Percentiles rank a stretch among this genome's conserved stretches.
Conservation (phyloP, 2,113 vertebrate species). For the Speoplatyrhinus poulsoni region DNA sequence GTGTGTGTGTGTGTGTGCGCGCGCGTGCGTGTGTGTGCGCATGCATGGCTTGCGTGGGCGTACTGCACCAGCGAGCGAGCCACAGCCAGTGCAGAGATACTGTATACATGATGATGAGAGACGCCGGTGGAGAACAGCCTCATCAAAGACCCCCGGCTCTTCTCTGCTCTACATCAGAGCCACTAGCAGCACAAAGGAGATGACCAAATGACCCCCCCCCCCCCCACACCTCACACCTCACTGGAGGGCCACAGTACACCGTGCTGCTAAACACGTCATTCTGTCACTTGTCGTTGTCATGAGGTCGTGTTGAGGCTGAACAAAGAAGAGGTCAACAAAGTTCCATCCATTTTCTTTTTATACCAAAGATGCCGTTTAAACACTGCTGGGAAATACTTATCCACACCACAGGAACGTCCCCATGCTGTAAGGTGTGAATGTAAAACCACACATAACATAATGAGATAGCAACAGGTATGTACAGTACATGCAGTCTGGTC, state of each 20-base stretch:
- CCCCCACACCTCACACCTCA: slow-evolving; percentile 8
- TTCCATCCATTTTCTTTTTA: too few relatives aligned
- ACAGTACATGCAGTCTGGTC: slow-evolving; percentile 29
- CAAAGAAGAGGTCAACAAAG: too few relatives aligned
- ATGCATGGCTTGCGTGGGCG: background rate
- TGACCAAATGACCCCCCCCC: slow-evolving; percentile 56
- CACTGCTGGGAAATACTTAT: too few relatives aligned
- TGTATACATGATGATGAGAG: slow-evolving; percentile 53
- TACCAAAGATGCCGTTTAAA: too few relatives aligned
- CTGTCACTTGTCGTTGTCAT: too few relatives aligned
- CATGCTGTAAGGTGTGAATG: slow-evolving; percentile 31
- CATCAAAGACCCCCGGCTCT: slow-evolving; percentile 66
- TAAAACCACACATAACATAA: background rate
- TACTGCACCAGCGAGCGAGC: slow-evolving; percentile 27
- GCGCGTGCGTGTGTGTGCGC: too few relatives aligned
- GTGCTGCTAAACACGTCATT: too few relatives aligned
- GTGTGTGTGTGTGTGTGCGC: slow-evolving; percentile 1
- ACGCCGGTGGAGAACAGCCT: slow-evolving; percentile 50
- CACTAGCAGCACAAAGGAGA: slow-evolving; percentile 57
- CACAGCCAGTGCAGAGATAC: slow-evolving; percentile 54
- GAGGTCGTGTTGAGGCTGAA: too few relatives aligned
- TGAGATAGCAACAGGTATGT: slow-evolving; percentile 5
- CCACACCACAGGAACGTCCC: background rate
- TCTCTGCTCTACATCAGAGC: slow-evolving; percentile 65
- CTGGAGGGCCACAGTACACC: background rate